phyloP scores from a whole-genome alignment of 2,888 invertebrate species.

The Sycophila texana region DNA sequence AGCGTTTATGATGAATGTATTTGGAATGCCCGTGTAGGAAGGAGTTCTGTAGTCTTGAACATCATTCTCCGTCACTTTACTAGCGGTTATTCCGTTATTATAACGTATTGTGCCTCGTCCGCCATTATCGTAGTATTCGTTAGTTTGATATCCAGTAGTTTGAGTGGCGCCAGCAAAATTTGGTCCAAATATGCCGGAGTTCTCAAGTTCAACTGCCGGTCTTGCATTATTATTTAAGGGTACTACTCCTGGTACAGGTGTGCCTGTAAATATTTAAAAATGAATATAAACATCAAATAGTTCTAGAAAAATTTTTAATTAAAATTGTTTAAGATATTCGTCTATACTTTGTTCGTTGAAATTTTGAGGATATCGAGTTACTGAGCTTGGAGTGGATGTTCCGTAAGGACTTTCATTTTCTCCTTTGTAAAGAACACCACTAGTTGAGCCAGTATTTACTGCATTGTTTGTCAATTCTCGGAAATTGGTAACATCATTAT shows the following conservation, averaged over 20 bases:
- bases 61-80: slow-evolving; percentile 69
- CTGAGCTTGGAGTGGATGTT: not conserved
- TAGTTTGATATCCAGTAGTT: slow-evolving; percentile 64
- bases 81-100: slow-evolving; percentile 67
- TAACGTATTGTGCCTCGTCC: slow-evolving; percentile 67
- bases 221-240: slow-evolving; percentile 27
- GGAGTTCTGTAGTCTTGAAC: slow-evolving; percentile 67
- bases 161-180: slow-evolving; percentile 33
- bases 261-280: slow-evolving; percentile 17
- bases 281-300: not conserved
- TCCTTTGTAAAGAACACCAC: slow-evolving; percentile 12
- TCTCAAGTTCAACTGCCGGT: slow-evolving; percentile 45
- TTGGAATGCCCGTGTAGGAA: slow-evolving; percentile 66
- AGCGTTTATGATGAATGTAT: slow-evolving; percentile 68
- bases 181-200: slow-evolving; percentile 50
- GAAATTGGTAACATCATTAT: slow-evolving; percentile 46
- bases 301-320: not conserved
- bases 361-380: slow-evolving; percentile 15
- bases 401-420: slow-evolving; percentile 26
- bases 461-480: slow-evolving; percentile 13
- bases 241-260: slow-evolving; percentile 19
- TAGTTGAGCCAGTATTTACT: slow-evolving; percentile 15
- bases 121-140: slow-evolving; percentile 68
- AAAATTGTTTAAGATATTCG: not conserved
- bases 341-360: slow-evolving; percentile 33